Conservation (phyloP, 2,113 vertebrate species). For the Erpornis zantholeuca region DNA sequence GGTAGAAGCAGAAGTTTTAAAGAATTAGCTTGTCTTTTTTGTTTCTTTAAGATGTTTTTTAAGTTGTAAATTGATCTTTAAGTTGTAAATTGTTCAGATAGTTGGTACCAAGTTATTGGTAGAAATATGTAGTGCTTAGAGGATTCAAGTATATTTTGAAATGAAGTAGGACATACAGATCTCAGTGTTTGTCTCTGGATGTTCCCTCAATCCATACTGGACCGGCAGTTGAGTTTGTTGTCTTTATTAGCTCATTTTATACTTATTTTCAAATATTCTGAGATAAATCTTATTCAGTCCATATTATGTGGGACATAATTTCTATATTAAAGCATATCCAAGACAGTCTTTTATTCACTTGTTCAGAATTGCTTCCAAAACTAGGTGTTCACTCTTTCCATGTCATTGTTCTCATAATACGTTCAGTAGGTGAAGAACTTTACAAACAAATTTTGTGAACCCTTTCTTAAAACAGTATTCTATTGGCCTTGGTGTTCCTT, state of each 20-base stretch:
- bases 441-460: background rate
- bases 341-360: background rate
- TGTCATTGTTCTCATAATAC: background rate
- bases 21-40: background rate
- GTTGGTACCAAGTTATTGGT: background rate
- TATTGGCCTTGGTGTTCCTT: background rate
- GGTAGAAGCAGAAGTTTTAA: background rate
- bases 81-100: background rate
- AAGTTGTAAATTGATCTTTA: background rate
- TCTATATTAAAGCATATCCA: background rate
- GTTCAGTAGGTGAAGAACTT: background rate
- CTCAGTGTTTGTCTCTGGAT: background rate
- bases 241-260: background rate
- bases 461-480: background rate
- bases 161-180: background rate
- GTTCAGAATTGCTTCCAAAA: background rate
- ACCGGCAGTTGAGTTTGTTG: background rate
- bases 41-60: background rate
- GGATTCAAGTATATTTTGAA: background rate
- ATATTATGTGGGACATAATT: background rate
- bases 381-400: background rate
- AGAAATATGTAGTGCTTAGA: background rate
- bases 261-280: background rate
- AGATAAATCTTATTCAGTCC: background rate
- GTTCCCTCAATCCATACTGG: background rate